Conservation (phyloP, 2,113 vertebrate genomes). For the Chlorocebus sabaeus region DNA sequence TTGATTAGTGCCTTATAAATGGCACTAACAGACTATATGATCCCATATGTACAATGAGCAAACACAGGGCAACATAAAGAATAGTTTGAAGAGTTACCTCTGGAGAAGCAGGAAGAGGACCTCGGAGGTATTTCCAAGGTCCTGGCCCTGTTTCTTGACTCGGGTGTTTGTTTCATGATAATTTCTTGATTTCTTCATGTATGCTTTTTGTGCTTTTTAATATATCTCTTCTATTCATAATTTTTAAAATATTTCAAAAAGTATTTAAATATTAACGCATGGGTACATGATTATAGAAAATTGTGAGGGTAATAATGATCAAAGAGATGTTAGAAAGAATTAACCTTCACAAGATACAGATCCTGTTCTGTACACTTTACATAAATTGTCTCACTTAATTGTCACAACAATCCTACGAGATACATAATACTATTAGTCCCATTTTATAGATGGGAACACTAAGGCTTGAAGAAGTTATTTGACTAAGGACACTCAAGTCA, state of each 20-base stretch:
- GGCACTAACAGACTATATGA: neutral
- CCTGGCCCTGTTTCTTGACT: neutral
- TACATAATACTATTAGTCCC: neutral
- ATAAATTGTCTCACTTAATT: neutral
- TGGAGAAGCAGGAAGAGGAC: neutral
- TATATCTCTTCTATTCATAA: neutral
- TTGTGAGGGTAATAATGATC: neutral
- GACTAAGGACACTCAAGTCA: neutral
- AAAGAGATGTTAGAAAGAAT: neutral
- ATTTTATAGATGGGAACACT: neutral
- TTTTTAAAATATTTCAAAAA: neutral
- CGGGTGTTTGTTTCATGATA: neutral
- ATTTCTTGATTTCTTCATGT: neutral
- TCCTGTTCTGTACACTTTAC: neutral
- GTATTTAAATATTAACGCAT: neutral
- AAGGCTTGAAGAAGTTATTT: neutral
- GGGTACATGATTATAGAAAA: neutral
- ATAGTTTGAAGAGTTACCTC: neutral
- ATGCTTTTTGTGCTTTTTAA: neutral
- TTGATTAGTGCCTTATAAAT: neutral
- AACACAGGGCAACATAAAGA: neutral
- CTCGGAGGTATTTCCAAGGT: neutral
- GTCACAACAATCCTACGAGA: neutral
- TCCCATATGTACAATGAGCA: neutral
- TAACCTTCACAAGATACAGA: neutral